phyloP scores from a whole-genome alignment of 2,113 vertebrate genomes.

The Calyptomena viridis region DNA sequence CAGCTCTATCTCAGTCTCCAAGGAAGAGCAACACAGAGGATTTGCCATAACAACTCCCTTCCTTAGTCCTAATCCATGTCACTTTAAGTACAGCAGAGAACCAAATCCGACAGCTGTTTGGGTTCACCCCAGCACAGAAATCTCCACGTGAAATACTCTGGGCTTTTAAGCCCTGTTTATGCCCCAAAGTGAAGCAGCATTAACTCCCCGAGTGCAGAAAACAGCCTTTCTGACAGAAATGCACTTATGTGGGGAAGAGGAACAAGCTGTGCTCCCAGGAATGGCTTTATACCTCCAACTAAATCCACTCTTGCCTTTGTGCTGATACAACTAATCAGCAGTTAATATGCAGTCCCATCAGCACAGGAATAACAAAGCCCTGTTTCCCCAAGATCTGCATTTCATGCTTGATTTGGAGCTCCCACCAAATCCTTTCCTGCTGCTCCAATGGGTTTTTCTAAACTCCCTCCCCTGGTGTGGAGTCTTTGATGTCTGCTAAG shows the following conservation, averaged over 20 bases:
- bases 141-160: not conserved
- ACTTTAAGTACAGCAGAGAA: not conserved
- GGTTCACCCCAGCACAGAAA: not conserved
- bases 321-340: slow-evolving; percentile 17
- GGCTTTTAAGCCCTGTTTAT: slow-evolving; percentile 9
- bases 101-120: slow-evolving; percentile 3
- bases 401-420: not conserved
- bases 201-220: not conserved
- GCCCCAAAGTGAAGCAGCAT: slow-evolving; percentile 20
- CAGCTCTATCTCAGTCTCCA: not conserved
- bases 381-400: slow-evolving; percentile 24
- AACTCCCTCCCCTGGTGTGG: not conserved
- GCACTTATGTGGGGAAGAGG: not conserved
- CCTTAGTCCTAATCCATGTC: not conserved
- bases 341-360: slow-evolving; percentile 36
- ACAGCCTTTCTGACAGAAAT: not conserved
- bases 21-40: not conserved
- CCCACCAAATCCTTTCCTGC: not conserved
- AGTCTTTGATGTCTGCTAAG: slow-evolving; percentile 1
- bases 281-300: not conserved
- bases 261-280: not conserved
- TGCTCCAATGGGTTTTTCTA: not conserved
- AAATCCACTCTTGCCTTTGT: not conserved
- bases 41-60: not conserved
- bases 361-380: slow-evolving; percentile 12